These are phyloP conservation scores for Cherax destructor DNA, from an alignment of 1,140 invertebrate genomes.

Conservation along the genomic window DNA sequence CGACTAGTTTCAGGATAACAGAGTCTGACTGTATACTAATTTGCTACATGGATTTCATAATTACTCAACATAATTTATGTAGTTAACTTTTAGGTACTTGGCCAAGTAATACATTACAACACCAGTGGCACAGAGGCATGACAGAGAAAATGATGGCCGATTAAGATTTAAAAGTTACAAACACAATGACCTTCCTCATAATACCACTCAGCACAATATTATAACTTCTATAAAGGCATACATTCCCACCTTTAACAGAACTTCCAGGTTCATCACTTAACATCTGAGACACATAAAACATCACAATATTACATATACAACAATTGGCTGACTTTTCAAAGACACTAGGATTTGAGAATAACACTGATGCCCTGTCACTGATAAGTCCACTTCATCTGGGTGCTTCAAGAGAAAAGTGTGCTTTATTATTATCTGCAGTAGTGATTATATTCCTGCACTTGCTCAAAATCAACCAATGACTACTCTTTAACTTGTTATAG, in stretches of 20 bases:
- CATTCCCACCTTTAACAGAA: conserved; percentile 48
- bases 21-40: neutral
- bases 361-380: conserved; percentile 38
- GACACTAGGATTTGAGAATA: conserved; percentile 62
- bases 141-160: conserved; percentile 25
- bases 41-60: neutral
- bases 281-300: conserved; percentile 59
- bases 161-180: conserved; percentile 17
- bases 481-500: neutral
- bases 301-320: conserved; percentile 63
- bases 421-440: conserved; percentile 6
- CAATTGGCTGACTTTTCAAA: conserved; percentile 64
- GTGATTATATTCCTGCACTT: neutral
- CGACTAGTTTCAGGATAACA: too few relatives aligned
- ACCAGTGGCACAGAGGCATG: conserved; percentile 31
- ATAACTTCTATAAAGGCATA: conserved; percentile 43
- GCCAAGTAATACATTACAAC: conserved; percentile 4
- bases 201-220: conserved; percentile 23
- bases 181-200: conserved; percentile 18
- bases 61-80: neutral
- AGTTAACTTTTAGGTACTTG: conserved; percentile 5
- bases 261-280: conserved; percentile 46
- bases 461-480: neutral
- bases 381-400: conserved; percentile 17
- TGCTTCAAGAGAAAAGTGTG: conserved; percentile 11